phyloP scores from a whole-genome alignment of 2,888 invertebrate genomes.

The Eupithecia centaureata region DNA sequence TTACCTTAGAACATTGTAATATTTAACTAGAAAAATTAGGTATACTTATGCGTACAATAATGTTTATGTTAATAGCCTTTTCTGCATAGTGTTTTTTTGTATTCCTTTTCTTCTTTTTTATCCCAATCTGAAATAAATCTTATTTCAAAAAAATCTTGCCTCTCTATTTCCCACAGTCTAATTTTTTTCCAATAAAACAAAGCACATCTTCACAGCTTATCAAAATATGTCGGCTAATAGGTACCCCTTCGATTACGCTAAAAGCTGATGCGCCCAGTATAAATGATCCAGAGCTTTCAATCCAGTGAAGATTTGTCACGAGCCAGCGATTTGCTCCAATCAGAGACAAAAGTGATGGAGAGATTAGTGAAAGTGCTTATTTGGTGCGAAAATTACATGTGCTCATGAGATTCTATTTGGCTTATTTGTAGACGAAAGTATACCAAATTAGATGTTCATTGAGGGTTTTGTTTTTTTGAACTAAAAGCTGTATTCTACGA shows the following conservation, averaged over 20 bases:
- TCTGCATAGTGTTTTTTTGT: neutral
- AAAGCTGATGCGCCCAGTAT: slow-evolving; percentile 3
- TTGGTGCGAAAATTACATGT: slow-evolving; percentile 31
- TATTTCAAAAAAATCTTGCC: too few species aligned
- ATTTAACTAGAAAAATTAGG: neutral
- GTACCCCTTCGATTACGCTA: neutral
- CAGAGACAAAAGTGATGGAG: slow-evolving; percentile 35
- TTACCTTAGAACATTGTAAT: neutral
- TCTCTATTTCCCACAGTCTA: too few species aligned
- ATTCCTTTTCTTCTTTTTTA: neutral
- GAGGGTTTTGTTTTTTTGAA: neutral
- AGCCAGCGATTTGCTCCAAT: slow-evolving; percentile 43
- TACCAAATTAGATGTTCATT: neutral
- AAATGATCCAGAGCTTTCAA: slow-evolving; percentile 53
- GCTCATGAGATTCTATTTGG: slow-evolving; percentile 13
- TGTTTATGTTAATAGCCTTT: neutral
- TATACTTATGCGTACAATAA: too few species aligned
- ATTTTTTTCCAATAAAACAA: neutral
- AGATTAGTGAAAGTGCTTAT: slow-evolving; percentile 38
- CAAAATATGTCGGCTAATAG: neutral
- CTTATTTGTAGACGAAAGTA: slow-evolving; percentile 5
- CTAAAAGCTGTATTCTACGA: too few species aligned
- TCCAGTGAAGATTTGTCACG: slow-evolving; percentile 39
- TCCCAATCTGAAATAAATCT: too few species aligned
- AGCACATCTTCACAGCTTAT: neutral